Base-by-base conservation (phyloP, 2,113 vertebrate species). In the Emydocephalus ijimae region DNA sequence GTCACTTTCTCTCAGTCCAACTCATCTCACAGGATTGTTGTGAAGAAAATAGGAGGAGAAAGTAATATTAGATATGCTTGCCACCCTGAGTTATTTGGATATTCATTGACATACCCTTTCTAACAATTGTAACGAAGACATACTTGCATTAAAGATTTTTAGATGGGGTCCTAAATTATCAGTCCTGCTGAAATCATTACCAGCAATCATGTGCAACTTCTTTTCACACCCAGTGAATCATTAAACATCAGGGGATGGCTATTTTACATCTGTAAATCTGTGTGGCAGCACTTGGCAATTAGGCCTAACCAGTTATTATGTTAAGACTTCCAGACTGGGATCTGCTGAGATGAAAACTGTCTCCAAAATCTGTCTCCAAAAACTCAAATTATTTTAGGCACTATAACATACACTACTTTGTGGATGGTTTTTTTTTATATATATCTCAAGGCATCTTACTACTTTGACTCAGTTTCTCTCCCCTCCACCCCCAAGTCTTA, bases 221-320 rank as follows among this genome's bases (percentile, higher is more conserved):
- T 92, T 89, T 85, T 81, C 52, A 57, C 56, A 87, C 45, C 39
- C 18, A 45, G 5, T 85, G 39, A 85, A 92, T 89, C 88, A 85
- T 90, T 85, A 90, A 85, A 89, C 6, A 61, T 59, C 45, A 45
- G 48, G 8, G 26, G 14, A 61, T 89, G 61, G 92, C 74, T 85
- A 61, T 86, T 90, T 90, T 64, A 90, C 55, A 92, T 85, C 55
- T 61, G 45, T 48, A 90, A 90, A 89, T 10, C 48, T 50, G 8
- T 85, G 50, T 90, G 89, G 12, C 55, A 90, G 92, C n/a, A 48
- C 56, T 90, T 86, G 55, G 24, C 89, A 93, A 89, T 59, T 64
- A 93, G 10, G 18, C 34, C 52, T 64, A 94, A 88, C 7, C 61
- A 39, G 93, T 92, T 34, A 93, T 87, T 94, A 92, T 9, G 61